Conservation (phyloP, 2,113 vertebrate species). For the Nycticryphes semicollaris region DNA sequence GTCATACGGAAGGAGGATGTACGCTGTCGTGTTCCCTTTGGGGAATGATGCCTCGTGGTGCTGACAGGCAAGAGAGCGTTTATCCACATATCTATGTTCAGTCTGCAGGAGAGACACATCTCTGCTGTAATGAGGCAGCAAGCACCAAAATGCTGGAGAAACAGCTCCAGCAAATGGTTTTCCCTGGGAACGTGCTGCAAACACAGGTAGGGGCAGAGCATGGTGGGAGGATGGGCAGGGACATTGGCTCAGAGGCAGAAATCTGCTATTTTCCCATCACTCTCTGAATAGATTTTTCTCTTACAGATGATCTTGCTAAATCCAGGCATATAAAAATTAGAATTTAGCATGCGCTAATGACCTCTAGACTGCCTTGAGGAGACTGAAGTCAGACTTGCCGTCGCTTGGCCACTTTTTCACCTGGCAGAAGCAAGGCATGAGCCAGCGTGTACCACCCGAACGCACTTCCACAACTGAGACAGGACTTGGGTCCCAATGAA, state of each 20-base stretch:
- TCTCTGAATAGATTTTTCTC: no score
- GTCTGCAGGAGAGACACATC: not conserved
- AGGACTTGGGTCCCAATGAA: not conserved
- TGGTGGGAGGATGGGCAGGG: rapidly evolving
- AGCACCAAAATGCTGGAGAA: not conserved
- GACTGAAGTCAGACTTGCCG: not conserved
- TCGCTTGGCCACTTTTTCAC: not conserved
- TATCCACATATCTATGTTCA: not conserved
- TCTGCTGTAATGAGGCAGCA: not conserved
- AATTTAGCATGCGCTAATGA: not conserved
- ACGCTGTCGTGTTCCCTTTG: not conserved
- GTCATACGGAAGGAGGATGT: not conserved
- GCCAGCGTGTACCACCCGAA: rapidly evolving
- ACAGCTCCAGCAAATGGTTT: not conserved
- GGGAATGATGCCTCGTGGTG: rapidly evolving
- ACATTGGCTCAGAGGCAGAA: rapidly evolving
- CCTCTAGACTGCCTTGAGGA: not conserved
- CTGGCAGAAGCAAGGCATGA: not conserved
- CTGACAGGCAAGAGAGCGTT: not conserved
- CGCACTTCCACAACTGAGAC: rapidly evolving
- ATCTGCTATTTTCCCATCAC: not conserved
- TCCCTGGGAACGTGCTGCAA: rapidly evolving
- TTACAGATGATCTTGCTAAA: not conserved
- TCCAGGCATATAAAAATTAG: rapidly evolving
- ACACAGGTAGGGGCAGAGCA: not conserved